These are phyloP conservation scores for Proteles cristata DNA, from an alignment of 2,113 vertebrate genomes.

Conservation along the genomic window DNA sequence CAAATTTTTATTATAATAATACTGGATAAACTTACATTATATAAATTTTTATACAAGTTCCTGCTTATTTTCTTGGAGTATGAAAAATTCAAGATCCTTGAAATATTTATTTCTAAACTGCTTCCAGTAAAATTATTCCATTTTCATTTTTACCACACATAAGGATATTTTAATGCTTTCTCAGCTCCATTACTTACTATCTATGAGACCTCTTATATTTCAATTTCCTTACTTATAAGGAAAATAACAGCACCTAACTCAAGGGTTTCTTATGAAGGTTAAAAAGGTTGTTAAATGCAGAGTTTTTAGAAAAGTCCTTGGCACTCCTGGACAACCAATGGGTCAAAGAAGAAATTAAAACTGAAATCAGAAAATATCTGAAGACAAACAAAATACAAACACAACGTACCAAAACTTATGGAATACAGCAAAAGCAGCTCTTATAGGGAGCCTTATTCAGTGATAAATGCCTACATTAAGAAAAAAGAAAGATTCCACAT, in stretches of 20 bases:
- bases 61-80: neutral
- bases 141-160: neutral
- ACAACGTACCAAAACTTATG: neutral
- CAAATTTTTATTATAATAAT: neutral
- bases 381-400: neutral
- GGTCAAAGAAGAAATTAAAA: neutral
- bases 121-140: neutral
- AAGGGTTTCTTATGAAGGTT: neutral
- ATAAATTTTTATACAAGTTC: neutral
- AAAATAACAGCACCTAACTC: neutral
- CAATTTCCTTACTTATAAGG: neutral
- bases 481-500: neutral
- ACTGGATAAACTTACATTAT: neutral
- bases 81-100: neutral
- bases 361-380: neutral
- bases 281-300: neutral
- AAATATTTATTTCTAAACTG: conserved; percentile 8
- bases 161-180: neutral
- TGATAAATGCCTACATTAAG: neutral
- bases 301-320: neutral
- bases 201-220: neutral
- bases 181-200: neutral
- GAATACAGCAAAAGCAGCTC: neutral
- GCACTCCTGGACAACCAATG: neutral
- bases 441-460: neutral